phyloP scores from a whole-genome alignment of 2,797 vertebrate genomes.

The Cuniculus paca region DNA sequence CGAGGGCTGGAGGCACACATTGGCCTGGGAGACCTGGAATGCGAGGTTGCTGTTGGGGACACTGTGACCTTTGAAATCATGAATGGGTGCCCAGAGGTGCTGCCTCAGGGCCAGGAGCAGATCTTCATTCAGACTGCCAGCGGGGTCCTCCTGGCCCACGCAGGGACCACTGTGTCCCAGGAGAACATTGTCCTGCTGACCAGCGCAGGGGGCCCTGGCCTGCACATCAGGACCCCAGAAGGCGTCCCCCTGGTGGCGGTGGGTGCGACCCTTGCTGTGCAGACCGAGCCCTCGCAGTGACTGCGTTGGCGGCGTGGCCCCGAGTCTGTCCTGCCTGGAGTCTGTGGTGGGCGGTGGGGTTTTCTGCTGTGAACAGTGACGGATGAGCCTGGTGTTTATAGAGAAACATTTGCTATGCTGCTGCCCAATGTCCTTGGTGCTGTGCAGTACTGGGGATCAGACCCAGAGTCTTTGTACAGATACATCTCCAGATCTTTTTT shows the following conservation, averaged over 20 bases:
- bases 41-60: slow-evolving; percentile 66
- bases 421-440: background rate
- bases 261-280: slow-evolving; percentile 91
- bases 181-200: slow-evolving; percentile 91
- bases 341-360: slow-evolving; percentile 78
- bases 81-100: slow-evolving; percentile 79
- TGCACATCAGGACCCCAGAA: slow-evolving; percentile 90
- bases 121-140: slow-evolving; percentile 92
- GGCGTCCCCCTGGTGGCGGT: slow-evolving; percentile 90
- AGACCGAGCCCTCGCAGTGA: slow-evolving; percentile 84
- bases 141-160: slow-evolving; percentile 89
- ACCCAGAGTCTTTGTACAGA: background rate
- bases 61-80: slow-evolving; percentile 87
- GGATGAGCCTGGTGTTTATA: slow-evolving; percentile 86
- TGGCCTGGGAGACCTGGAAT: slow-evolving; percentile 32
- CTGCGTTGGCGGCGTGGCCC: slow-evolving; percentile 61
- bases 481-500: background rate
- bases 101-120: slow-evolving; percentile 87
- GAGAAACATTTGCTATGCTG: slow-evolving; percentile 75
- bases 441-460: background rate
- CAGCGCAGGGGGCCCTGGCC: slow-evolving; percentile 88
- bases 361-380: slow-evolving; percentile 86
- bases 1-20: slow-evolving; percentile 19
- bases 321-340: slow-evolving; percentile 75
- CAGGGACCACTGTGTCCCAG: slow-evolving; percentile 86